A percentile compares a stretch with the other conserved stretches of the same genome.
These are phyloP conservation scores for Lophotriccus pileatus DNA, from an alignment of 2,797 vertebrate species.

Conservation along the genomic window DNA sequence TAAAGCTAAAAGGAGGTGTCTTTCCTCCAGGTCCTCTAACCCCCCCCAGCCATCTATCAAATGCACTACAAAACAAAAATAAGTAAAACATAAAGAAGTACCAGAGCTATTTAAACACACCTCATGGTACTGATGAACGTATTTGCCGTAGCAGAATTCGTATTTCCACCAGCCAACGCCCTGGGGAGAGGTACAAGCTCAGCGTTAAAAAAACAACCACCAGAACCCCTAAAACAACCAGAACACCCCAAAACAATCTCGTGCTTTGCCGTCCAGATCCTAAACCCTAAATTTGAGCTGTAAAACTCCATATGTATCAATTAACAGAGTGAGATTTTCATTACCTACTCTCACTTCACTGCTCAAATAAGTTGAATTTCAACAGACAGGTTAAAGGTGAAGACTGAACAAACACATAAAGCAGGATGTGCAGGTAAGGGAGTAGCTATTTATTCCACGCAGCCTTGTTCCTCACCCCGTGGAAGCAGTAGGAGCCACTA, in stretches of 20 bases:
- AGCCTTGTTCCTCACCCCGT: conserved; percentile 85
- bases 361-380: not conserved
- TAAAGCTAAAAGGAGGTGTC: not conserved
- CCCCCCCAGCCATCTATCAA: not conserved
- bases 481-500: conserved; percentile 96
- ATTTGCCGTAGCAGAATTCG: conserved; percentile 96
- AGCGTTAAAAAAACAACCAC: not conserved
- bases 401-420: not conserved
- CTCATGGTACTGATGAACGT: conserved; percentile 98
- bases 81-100: not conserved
- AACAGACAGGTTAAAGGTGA: not conserved
- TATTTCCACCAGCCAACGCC: conserved; percentile 99
- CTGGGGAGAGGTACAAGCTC: conserved; percentile 68
- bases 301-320: rapidly evolving
- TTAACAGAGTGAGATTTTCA: not conserved
- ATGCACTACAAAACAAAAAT: not conserved
- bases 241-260: not conserved
- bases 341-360: not conserved
- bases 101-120: conserved; percentile 64
- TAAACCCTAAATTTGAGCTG: not conserved
- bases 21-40: not conserved
- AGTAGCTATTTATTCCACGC: not conserved
- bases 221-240: not conserved
- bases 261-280: not conserved
- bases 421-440: not conserved